Base-by-base conservation (phyloP, 1,140 invertebrate genomes). In the Melipona quadrifasciata region DNA sequence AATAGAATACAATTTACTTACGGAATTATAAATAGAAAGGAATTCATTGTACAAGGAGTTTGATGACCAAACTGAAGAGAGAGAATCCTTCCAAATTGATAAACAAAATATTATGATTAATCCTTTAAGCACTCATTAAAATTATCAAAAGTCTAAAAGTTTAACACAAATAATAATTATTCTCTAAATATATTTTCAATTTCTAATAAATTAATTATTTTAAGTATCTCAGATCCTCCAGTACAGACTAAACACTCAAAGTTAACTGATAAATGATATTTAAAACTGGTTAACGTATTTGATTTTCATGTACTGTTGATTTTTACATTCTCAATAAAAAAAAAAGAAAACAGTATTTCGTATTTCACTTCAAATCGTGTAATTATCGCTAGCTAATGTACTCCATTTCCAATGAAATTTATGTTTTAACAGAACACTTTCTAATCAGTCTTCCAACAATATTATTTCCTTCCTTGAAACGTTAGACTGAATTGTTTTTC, bases 371-470 rank as follows among this genome's bases (percentile, higher is more conserved):
- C 53, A 27, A n/a, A 65, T 71, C 67, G 24, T 47, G 68, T 14
- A 47, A 51, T 80, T 65, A 55, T 51, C 47, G 10, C 65, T 58
- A 78, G 65, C 75, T 55, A 71, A 70, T n/a, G 65, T 31, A 65
- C 57, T 72, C 61, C 21, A 64, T 72, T 72, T 84, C 68, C 57
- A 6, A 55, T 80, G 65, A 78, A 77, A 24, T 77, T 82, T 34
- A 58, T 31, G 73, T 58, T 31, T 58, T 24, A 27, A 6, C 21
- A 16, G 19, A 68, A 10, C 34, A 34, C 53, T 82, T 76, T 76
- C 80, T 68, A 82, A 82, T n/a, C 34, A 68, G 19, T 55, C n/a
- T 65, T 57, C 12, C 12, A 64, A 12, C 16, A 64, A 64, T 64
- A 24, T 81, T 19, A 34, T 53, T 65, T 21, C 4, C 11, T 1